Base-by-base conservation (phyloP, 2,888 invertebrate species). In the Cyclophora punctaria region DNA sequence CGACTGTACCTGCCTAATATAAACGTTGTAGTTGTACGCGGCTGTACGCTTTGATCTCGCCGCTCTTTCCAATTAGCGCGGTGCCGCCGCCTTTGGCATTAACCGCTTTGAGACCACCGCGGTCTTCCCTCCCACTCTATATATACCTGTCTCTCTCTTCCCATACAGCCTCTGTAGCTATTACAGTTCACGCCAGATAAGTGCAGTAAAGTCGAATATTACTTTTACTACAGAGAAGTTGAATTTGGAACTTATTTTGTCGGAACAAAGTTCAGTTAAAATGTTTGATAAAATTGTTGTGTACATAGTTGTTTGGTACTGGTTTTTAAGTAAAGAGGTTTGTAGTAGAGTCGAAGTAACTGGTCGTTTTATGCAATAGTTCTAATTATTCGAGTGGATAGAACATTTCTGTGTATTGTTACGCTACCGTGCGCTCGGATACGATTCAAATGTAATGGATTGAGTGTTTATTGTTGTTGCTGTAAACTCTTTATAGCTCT, bases 11-110 rank as follows among this genome's bases (percentile, higher is more conserved):
- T 79, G 78, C 78, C 79, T 83, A 85, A 85, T 86, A 85, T 86
- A 86, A 85, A 86, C 83, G 88, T 86, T 37, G 37, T 37, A 5
- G 37, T 37, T 78, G 84, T 65, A 67, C 61, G 73, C 82, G 80
- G 83, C 75, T 69, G 20, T 20, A 20, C 20, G 57, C 82, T 88
- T 88, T 88, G 87, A 85, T 77, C 76, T 78, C 69, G 72, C 74
- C 73, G 78, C 77, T 72, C 75, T 78, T 85, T 85, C 88, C 88
- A 88, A 88, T 88, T 88, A 88, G 84, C 83, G 80, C 49, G 59
- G 64, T 69, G 78, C 88, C 88, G 87, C 77, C 79, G 86, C 87
- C 87, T 88, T 88, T 86, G 83, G 83, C 81, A 79, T 75, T 73
- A 66, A 79, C 85, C 85, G 86, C 78, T 81, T 80, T 77, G 77